Evolutionary conservation across 2,797 vertebrate genomes (phyloP).

Genomic region (Microchirus variegatus): DNA sequence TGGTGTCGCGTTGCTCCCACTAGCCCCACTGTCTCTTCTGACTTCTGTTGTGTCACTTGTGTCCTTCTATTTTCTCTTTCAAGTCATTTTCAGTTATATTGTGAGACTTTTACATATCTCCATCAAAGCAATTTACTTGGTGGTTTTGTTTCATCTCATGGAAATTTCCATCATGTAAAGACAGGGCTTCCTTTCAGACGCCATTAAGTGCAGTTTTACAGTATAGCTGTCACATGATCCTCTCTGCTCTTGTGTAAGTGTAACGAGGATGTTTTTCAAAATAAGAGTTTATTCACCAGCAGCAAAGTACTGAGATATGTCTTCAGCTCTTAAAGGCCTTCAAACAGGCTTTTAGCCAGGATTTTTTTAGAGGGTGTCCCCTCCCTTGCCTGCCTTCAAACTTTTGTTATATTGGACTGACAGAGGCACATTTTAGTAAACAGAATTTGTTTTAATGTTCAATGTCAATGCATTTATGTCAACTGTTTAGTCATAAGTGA

Average conservation of each 20-base stretch:
- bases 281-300: constrained; percentile 1
- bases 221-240: constrained; percentile 2
- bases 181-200: constrained; percentile 6
- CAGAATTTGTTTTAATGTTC: no score
- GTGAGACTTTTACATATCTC: neutral
- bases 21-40: neutral
- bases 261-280: constrained; percentile 6
- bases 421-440: no score
- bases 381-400: no score
- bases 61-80: constrained; percentile 10
- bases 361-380: no score
- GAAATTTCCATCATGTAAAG: constrained; percentile 40
- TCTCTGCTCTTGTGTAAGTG: constrained; percentile 7
- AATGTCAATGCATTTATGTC: no score
- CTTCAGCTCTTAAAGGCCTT: neutral
- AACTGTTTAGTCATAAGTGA: neutral
- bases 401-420: no score
- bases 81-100: constrained; percentile 2
- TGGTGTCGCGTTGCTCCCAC: neutral
- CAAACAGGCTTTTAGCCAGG: no score
- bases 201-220: constrained; percentile 26
- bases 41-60: constrained; percentile 6
- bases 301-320: neutral
- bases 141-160: constrained; percentile 13
- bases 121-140: constrained; percentile 6